These are phyloP conservation scores for Enteromius thamalakanensis DNA, from an alignment of 2,797 vertebrate genomes.

Conservation along the genomic window DNA sequence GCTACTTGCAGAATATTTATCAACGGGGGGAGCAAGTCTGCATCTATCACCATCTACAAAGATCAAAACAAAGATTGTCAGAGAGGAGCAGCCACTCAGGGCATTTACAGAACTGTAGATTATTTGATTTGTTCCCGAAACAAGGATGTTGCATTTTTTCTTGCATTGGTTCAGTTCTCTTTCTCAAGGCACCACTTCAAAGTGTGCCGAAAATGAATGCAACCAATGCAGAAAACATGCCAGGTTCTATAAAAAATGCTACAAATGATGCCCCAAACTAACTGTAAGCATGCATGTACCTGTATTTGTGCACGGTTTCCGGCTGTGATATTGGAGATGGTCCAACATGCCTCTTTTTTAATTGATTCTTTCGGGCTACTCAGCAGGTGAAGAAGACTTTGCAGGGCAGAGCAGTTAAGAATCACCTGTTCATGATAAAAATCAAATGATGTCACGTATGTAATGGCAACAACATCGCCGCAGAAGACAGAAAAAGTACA, in stretches of 20 bases:
- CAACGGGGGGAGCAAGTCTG: conserved; percentile 90
- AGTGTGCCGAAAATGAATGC: not conserved
- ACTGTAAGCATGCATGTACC: conserved; percentile 66
- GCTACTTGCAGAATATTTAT: conserved; percentile 94
- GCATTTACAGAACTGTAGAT: not conserved
- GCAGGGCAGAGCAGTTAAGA: conserved; percentile 94
- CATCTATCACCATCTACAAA: conserved; percentile 90
- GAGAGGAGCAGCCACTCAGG: not conserved
- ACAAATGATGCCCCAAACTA: not conserved
- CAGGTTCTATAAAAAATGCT: not conserved
- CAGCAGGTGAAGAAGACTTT: conserved; percentile 91
- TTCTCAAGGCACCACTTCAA: not conserved
- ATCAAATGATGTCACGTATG: not conserved
- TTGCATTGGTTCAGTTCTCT: not conserved
- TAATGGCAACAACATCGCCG: not conserved
- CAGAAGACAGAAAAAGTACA: not conserved
- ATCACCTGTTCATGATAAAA: conserved; percentile 81
- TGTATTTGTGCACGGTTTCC: conserved; percentile 97
- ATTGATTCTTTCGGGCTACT: conserved; percentile 96
- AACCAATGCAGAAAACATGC: not conserved
- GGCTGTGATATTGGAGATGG: conserved; percentile 96
- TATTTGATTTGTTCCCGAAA: not conserved
- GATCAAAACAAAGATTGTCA: not conserved
- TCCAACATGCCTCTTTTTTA: conserved; percentile 96
- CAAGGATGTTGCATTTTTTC: not conserved